A percentile compares a stretch with the other conserved stretches of the same genome.
Conservation (phyloP, 2,113 vertebrate species). For the Leiothrix lutea region DNA sequence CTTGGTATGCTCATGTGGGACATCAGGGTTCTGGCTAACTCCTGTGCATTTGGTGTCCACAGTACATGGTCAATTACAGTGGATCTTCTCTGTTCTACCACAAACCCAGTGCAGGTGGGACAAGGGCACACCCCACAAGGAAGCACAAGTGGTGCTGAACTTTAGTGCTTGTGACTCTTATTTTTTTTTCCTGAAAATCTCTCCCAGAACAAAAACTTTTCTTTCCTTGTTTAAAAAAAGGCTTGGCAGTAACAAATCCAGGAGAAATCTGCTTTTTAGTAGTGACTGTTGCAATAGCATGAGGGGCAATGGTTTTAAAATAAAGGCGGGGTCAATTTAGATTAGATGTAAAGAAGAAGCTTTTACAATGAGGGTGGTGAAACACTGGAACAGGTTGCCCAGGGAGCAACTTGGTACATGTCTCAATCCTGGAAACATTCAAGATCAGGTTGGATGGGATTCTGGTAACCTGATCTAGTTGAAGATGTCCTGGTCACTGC, state of each 20-base stretch:
- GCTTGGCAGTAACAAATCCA: background rate
- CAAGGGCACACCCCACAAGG: accelerated
- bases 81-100: background rate
- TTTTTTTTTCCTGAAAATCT: background rate
- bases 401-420: background rate
- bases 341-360: background rate
- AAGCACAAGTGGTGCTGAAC: background rate
- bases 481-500: background rate
- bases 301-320: background rate
- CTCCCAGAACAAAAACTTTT: background rate
- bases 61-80: background rate
- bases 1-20: background rate
- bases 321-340: background rate
- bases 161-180: background rate
- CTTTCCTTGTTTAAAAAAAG: background rate
- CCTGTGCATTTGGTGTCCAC: background rate
- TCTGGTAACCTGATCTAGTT: background rate
- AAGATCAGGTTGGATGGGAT: background rate
- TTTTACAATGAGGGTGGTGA: background rate
- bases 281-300: background rate
- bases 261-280: background rate
- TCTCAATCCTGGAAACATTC: background rate
- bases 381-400: background rate
- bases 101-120: background rate
- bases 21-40: background rate